Percentiles rank a stretch among this genome's conserved stretches.
Conservation (phyloP, 2,113 vertebrate species). For the Corapipo altera region DNA sequence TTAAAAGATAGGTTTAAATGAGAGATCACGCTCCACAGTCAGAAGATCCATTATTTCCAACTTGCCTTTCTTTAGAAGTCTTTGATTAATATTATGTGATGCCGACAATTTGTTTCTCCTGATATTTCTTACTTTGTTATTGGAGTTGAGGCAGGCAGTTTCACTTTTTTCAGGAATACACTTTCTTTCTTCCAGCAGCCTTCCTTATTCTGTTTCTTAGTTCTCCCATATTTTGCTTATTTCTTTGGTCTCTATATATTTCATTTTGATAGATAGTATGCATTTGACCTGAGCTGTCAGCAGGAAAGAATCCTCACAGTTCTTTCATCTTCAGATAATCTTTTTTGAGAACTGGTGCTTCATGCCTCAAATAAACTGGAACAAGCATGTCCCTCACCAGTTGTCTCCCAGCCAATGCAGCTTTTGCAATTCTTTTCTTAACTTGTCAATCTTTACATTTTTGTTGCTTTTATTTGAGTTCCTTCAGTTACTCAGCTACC, state of each 20-base stretch:
- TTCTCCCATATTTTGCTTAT: neutral
- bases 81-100: neutral
- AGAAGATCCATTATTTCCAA: neutral
- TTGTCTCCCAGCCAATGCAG: neutral
- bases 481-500: neutral
- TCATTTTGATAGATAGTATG: neutral
- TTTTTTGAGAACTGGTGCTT: neutral
- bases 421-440: constrained; percentile 2
- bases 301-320: neutral
- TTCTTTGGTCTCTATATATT: neutral
- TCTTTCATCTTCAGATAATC: neutral
- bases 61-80: neutral
- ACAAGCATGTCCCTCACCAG: neutral
- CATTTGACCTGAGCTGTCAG: neutral
- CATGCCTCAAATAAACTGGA: neutral
- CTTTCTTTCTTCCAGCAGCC: neutral
- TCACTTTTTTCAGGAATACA: neutral
- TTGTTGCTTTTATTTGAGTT: neutral
- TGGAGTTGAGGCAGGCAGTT: neutral
- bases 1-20: neutral
- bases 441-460: neutral
- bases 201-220: neutral
- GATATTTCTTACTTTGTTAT: neutral
- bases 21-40: neutral
- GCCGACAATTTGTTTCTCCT: neutral